phyloP scores from a whole-genome alignment of 2,888 invertebrate genomes.

The Drosophila anceps region DNA sequence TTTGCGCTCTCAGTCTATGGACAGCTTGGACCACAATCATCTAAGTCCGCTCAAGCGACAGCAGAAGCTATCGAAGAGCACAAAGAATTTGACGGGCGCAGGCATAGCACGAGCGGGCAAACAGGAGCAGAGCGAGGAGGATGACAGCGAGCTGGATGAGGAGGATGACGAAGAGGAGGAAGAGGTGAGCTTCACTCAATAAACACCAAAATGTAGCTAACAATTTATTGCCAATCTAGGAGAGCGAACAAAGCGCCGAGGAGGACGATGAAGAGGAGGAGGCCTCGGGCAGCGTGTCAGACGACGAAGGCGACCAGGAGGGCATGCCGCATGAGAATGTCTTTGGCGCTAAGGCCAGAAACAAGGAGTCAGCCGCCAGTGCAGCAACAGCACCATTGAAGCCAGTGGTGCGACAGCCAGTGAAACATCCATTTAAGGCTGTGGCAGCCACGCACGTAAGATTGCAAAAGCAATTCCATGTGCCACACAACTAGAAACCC shows the following conservation, averaged over 20 bases:
- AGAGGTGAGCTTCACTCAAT: neutral
- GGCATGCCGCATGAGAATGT: slow-evolving; percentile 60
- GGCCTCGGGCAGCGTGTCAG: slow-evolving; percentile 69
- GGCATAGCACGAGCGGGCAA: slow-evolving; percentile 59
- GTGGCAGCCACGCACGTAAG: slow-evolving; percentile 81
- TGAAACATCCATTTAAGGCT: slow-evolving; percentile 81
- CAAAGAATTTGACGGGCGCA: slow-evolving; percentile 77
- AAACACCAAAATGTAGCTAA: neutral
- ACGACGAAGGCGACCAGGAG: slow-evolving; percentile 60
- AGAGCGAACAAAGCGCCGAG: slow-evolving; percentile 60
- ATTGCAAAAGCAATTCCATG: slow-evolving; percentile 82
- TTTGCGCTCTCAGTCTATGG: slow-evolving; percentile 85
- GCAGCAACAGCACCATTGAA: slow-evolving; percentile 38
- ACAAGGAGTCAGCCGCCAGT: slow-evolving; percentile 48
- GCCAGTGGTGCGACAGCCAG: slow-evolving; percentile 52
- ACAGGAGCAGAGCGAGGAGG: slow-evolving; percentile 40
- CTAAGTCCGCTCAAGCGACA: slow-evolving; percentile 74
- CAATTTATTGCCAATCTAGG: slow-evolving; percentile 33
- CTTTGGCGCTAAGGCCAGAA: slow-evolving; percentile 62
- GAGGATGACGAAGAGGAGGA: slow-evolving; percentile 59
- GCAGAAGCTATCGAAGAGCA: slow-evolving; percentile 76
- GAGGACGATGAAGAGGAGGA: slow-evolving; percentile 80
- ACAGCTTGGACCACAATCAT: slow-evolving; percentile 81
- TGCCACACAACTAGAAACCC: slow-evolving; percentile 72
- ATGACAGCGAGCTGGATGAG: slow-evolving; percentile 60